A percentile compares a stretch with the other conserved stretches of the same genome.
phyloP scores from a whole-genome alignment of 2,797 vertebrate species.

The Botia kubotai region DNA sequence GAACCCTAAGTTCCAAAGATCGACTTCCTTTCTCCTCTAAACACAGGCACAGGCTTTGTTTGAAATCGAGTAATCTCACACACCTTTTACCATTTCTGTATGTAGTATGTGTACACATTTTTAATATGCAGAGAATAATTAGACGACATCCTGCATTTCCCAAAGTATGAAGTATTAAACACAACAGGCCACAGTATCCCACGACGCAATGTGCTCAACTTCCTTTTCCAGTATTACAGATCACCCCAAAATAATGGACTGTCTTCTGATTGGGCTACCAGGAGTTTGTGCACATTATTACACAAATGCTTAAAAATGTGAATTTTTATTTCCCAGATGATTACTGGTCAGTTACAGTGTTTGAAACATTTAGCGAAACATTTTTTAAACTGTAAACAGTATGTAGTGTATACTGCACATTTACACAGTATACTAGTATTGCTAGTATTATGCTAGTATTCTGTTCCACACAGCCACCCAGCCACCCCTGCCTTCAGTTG shows the following conservation, averaged over 20 bases:
- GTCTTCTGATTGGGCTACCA: background rate
- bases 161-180: background rate
- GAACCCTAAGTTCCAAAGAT: conserved; percentile 37
- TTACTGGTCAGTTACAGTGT: too few relatives aligned
- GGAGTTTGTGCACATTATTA: too few relatives aligned
- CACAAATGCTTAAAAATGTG: too few relatives aligned
- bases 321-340: too few relatives aligned
- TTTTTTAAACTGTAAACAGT: too few relatives aligned
- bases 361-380: too few relatives aligned
- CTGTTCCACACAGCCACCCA: background rate
- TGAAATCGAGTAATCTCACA: background rate
- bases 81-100: background rate
- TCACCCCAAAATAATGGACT: too few relatives aligned
- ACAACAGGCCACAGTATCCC: too few relatives aligned
- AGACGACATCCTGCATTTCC: background rate
- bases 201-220: too few relatives aligned
- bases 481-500: background rate
- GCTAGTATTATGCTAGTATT: background rate
- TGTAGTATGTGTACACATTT: background rate
- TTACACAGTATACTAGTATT: background rate
- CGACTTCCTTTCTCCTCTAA: background rate
- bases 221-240: too few relatives aligned
- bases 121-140: background rate
- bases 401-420: too few relatives aligned
- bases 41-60: background rate